Percentiles rank a stretch among this genome's conserved stretches.
phyloP scores from a whole-genome alignment of 2,113 vertebrate species.

The Clinocottus analis region DNA sequence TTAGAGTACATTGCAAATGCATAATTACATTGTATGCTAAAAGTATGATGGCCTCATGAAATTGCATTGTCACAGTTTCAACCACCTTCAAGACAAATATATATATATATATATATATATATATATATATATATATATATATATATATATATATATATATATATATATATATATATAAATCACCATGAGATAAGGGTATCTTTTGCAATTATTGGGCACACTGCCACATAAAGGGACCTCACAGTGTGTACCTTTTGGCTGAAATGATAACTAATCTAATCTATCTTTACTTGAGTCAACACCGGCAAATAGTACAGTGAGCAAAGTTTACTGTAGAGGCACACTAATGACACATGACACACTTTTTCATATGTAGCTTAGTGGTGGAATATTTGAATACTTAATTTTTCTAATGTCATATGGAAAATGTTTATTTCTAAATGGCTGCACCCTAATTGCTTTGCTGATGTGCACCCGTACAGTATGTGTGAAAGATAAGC shows the following conservation, averaged over 20 bases:
- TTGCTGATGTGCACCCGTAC: background rate
- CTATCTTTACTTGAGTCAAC: conserved; percentile 15
- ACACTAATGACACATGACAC: background rate
- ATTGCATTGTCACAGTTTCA: background rate
- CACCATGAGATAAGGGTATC: conserved; percentile 8
- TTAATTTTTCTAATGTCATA: background rate
- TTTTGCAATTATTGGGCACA: conserved; percentile 1
- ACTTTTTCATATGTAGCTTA: background rate
- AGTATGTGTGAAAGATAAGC: background rate
- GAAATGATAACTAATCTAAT: conserved; percentile 14
- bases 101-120: too few relatives aligned
- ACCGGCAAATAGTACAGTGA: conserved; percentile 2
- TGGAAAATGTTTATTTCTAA: background rate
- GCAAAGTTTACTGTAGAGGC: background rate
- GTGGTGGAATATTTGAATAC: background rate
- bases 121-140: too few relatives aligned
- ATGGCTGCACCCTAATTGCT: background rate
- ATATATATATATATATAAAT: too few relatives aligned
- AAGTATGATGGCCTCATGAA: background rate
- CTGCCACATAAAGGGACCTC: background rate
- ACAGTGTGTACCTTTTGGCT: conserved; percentile 13
- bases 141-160: too few relatives aligned
- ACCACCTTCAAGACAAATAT: background rate
- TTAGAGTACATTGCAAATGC: background rate
- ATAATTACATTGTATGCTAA: background rate